Conservation (phyloP, 2,888 invertebrate species). For the Girardia tigrina region DNA sequence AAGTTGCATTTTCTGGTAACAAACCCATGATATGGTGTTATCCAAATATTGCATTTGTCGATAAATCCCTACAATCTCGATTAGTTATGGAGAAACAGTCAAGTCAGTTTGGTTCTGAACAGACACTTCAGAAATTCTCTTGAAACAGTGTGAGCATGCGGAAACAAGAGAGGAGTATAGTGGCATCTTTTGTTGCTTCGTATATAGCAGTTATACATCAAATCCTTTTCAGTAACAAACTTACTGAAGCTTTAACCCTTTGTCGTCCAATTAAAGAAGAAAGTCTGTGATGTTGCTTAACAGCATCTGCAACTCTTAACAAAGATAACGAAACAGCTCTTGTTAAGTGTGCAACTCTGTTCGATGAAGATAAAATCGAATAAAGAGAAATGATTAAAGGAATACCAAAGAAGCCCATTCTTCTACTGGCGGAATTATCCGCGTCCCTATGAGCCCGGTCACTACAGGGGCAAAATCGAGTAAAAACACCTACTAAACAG, state of each 20-base stretch:
- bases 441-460: no score
- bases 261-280: constrained; percentile 58
- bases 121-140: constrained; percentile 66
- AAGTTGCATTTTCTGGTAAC: constrained; percentile 60
- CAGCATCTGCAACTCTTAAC: constrained; percentile 72
- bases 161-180: constrained; percentile 72
- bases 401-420: no score
- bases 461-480: no score
- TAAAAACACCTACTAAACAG: no score
- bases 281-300: constrained; percentile 53
- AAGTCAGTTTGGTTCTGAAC: constrained; percentile 74
- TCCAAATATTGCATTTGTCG: constrained; percentile 62
- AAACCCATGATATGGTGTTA: constrained; percentile 70
- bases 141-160: constrained; percentile 71
- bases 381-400: no score
- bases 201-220: constrained; percentile 58
- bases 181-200: constrained; percentile 62
- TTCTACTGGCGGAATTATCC: no score
- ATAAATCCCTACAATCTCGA: constrained; percentile 59
- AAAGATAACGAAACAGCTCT: constrained; percentile 77
- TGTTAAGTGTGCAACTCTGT: constrained; percentile 77
- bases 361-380: no score
- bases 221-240: constrained; percentile 61
- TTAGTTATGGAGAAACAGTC: constrained; percentile 53
- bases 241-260: constrained; percentile 65